phyloP scores from a whole-genome alignment of 2,797 vertebrate species.

The Eupleurogrammus muticus region DNA sequence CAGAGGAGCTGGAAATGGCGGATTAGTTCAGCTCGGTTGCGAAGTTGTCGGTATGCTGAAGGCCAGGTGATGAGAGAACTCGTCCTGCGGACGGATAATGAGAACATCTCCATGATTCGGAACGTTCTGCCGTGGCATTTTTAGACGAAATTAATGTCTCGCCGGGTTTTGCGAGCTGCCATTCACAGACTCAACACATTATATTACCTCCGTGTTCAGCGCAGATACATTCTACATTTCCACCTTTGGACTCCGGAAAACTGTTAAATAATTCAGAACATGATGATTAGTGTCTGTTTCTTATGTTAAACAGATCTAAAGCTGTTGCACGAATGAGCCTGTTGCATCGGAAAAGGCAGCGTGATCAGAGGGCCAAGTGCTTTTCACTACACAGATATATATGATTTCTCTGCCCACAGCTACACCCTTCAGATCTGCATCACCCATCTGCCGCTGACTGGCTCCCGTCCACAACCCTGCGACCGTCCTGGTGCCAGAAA shows the following conservation, averaged over 20 bases:
- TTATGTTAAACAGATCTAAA: conserved; percentile 3
- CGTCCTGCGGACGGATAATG: conserved; percentile 46
- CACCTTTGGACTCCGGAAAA: conserved; percentile 20
- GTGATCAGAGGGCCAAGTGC: not conserved
- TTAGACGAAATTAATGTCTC: conserved; percentile 32
- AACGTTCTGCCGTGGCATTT: conserved; percentile 13
- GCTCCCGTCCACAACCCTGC: conserved; percentile 47
- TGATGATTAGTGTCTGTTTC: not conserved
- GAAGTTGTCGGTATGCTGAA: conserved; percentile 51
- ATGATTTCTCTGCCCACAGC: conserved; percentile 29
- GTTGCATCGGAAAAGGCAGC: not conserved
- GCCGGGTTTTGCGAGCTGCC: conserved; percentile 28
- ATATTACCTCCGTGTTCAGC: conserved; percentile 5
- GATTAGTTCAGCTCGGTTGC: conserved; percentile 60
- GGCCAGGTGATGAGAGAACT: conserved; percentile 31
- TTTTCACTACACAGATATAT: conserved; percentile 30
- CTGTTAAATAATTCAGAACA: not conserved
- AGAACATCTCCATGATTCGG: conserved; percentile 35
- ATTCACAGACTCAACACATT: conserved; percentile 11
- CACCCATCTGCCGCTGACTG: conserved; percentile 64
- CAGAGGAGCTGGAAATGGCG: conserved; percentile 40
- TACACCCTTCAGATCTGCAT: conserved; percentile 52
- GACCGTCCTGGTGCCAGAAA: conserved; percentile 42
- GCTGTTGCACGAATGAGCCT: conserved; percentile 8
- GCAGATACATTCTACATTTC: conserved; percentile 1